A percentile compares a stretch with the other conserved stretches of the same genome.
phyloP scores from a whole-genome alignment of 2,888 invertebrate genomes.

The Calameuta filiformis region DNA sequence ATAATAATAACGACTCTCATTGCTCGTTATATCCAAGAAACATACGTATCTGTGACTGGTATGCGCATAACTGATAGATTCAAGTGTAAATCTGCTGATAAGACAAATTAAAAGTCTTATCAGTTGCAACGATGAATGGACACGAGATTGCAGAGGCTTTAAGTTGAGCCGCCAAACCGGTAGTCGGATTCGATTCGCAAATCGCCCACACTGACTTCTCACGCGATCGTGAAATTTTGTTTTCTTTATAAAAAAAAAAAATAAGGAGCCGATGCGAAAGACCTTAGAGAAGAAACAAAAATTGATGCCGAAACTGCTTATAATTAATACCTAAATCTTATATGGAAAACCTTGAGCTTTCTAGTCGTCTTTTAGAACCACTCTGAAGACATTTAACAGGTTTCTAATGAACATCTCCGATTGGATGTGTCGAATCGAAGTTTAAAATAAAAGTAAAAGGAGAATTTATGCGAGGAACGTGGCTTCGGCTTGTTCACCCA shows the following conservation, averaged over 20 bases:
- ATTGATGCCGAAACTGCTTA: not conserved
- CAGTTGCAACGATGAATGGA: not conserved
- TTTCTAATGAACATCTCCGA: not conserved
- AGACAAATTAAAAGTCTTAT: constrained; percentile 1
- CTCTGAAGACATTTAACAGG: not conserved
- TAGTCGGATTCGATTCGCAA: not conserved
- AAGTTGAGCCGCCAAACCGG: not conserved
- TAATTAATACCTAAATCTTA: not conserved
- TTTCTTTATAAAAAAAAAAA: not conserved
- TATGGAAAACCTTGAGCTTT: not conserved
- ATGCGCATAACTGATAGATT: not conserved
- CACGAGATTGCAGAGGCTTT: not conserved
- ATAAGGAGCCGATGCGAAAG: not conserved
- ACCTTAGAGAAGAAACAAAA: not conserved
- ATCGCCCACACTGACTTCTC: constrained; percentile 1
- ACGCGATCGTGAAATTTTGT: not conserved
- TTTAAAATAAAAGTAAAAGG: not conserved
- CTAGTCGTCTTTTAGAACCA: not conserved
- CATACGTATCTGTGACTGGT: not conserved
- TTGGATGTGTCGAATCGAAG: not conserved
- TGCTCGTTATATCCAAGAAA: not conserved
- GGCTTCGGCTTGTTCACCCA: constrained; percentile 18
- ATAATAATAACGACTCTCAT: not conserved
- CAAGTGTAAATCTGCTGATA: not conserved
- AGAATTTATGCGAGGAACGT: not conserved